A percentile compares a stretch with the other conserved stretches of the same genome.
These are phyloP conservation scores for Crenichthys baileyi DNA, from an alignment of 2,797 vertebrate genomes.

Conservation along the genomic window DNA sequence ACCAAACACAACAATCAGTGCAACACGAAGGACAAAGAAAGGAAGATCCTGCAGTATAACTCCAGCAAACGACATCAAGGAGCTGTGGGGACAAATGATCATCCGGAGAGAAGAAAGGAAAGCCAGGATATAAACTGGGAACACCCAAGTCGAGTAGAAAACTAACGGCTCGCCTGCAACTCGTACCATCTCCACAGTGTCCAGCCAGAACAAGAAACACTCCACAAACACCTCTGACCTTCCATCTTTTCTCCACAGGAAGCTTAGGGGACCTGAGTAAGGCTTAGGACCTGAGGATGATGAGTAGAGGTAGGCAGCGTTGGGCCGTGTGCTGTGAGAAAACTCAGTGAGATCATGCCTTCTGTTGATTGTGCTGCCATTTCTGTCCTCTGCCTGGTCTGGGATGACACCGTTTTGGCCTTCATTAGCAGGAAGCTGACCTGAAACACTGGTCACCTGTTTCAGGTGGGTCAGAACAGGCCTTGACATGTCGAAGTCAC, in stretches of 20 bases:
- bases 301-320: constrained; percentile 66
- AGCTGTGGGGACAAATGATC: constrained; percentile 72
- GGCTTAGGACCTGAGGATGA: constrained; percentile 35
- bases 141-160: constrained; percentile 82
- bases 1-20: constrained; percentile 76
- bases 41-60: constrained; percentile 84
- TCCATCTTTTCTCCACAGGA: constrained; percentile 70
- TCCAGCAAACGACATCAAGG: constrained; percentile 68
- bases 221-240: constrained; percentile 76
- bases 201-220: constrained; percentile 84
- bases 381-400: constrained; percentile 45
- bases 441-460: constrained; percentile 71
- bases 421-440: constrained; percentile 55
- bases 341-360: constrained; percentile 30
- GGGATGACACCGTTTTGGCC: constrained; percentile 41
- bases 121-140: constrained; percentile 81
- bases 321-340: constrained; percentile 9
- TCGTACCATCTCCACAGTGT: constrained; percentile 86
- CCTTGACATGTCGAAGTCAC: constrained; percentile 56
- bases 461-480: constrained; percentile 78
- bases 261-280: constrained; percentile 52
- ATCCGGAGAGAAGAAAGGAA: constrained; percentile 81
- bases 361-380: constrained; percentile 41
- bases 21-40: constrained; percentile 80
- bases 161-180: constrained; percentile 64